Evolutionary conservation across 2,888 invertebrate genomes (phyloP).

Genomic region (Sepiola atlantica): DNA sequence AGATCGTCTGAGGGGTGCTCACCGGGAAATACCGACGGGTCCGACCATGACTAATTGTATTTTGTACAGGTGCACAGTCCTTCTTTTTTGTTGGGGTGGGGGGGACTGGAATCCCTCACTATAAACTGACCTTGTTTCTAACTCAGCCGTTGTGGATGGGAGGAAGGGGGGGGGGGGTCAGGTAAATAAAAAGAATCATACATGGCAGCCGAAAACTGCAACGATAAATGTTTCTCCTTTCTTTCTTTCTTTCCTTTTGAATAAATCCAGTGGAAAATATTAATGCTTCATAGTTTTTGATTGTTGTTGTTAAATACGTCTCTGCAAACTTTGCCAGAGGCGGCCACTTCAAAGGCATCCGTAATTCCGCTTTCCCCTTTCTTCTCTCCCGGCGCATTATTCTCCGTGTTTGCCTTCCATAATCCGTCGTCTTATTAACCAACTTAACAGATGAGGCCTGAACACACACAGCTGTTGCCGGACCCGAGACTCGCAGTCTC

Average conservation of each 20-base stretch:
- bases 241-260: neutral
- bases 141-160: no score
- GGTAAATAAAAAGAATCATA: no score
- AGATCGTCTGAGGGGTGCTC: no score
- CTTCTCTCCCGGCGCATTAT: neutral
- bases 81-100: no score
- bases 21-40: no score
- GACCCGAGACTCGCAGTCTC: neutral
- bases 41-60: no score
- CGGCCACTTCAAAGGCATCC: neutral
- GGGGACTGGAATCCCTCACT: no score
- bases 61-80: no score
- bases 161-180: no score
- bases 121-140: no score
- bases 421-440: slow-evolving; percentile 13
- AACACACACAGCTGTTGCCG: neutral
- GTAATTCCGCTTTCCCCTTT: neutral
- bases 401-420: neutral
- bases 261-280: neutral
- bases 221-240: neutral
- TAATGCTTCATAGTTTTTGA: neutral
- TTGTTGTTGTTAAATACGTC: neutral
- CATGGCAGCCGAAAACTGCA: no score
- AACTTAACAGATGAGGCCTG: neutral
- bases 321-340: neutral